phyloP scores from a whole-genome alignment of 2,797 vertebrate genomes.

The Manis javanica region DNA sequence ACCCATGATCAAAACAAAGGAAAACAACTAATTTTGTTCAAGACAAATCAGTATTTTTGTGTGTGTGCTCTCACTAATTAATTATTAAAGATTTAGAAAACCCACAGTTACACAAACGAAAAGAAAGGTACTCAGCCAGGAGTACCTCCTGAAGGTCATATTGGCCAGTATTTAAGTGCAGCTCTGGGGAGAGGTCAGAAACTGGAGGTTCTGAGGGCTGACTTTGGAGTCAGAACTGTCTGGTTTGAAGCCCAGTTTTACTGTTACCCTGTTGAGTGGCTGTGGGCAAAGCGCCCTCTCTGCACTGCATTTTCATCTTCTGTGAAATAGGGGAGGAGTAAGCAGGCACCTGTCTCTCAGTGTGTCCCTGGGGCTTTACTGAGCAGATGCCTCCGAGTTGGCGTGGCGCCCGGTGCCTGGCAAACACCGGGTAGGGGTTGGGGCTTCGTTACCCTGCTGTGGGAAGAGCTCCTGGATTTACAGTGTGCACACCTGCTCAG shows the following conservation, averaged over 20 bases:
- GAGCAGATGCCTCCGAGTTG: background rate
- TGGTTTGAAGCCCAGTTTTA: accelerated
- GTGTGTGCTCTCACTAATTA: background rate
- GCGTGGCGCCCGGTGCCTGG: background rate
- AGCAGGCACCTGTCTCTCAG: background rate
- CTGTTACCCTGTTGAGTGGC: background rate
- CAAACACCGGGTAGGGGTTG: accelerated
- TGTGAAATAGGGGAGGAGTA: background rate
- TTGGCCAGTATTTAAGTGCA: background rate
- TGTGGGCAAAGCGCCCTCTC: background rate
- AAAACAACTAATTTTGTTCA: background rate
- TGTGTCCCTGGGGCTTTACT: background rate
- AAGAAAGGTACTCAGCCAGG: background rate
- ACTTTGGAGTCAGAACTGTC: background rate
- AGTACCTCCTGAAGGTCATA: accelerated
- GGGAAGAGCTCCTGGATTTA: background rate
- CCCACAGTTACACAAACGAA: background rate
- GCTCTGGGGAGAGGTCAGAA: background rate
- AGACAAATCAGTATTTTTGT: background rate
- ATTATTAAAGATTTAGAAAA: background rate
- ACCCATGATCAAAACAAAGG: background rate
- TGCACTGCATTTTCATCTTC: background rate
- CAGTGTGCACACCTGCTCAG: background rate
- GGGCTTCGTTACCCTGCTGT: background rate
- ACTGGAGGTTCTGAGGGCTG: accelerated